Percentiles rank a stretch among this genome's conserved stretches.
phyloP scores from a whole-genome alignment of 2,888 invertebrate species.

The Temnothorax unifasciatus region DNA sequence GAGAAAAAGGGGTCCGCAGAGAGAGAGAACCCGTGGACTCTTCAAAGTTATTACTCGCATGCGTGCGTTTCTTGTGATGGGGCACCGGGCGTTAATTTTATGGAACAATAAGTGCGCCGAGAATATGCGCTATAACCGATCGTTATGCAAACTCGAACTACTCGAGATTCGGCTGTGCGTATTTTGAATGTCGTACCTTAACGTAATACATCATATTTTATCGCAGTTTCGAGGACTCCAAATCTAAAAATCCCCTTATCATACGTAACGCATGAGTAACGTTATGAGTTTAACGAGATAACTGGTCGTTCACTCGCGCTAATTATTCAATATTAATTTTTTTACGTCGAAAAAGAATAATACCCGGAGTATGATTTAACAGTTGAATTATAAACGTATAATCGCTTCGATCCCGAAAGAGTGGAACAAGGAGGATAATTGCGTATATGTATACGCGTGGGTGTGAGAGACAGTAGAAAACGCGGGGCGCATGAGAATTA shows the following conservation, averaged over 20 bases:
- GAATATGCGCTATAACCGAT: slow-evolving; percentile 6
- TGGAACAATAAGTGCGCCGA: slow-evolving; percentile 7
- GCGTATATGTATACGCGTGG: neutral
- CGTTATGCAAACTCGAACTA: neutral
- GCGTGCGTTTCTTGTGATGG: slow-evolving; percentile 38
- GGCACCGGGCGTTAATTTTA: slow-evolving; percentile 38
- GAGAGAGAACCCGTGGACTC: slow-evolving; percentile 4
- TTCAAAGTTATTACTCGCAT: slow-evolving; percentile 50
- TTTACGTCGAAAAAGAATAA: neutral
- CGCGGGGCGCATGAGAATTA: slow-evolving; percentile 53
- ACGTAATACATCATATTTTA: neutral
- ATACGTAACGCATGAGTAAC: neutral
- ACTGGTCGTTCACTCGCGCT: neutral
- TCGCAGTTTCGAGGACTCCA: neutral
- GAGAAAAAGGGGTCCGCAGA: slow-evolving; percentile 10
- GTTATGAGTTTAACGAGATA: neutral
- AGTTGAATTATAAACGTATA: slow-evolving; percentile 5
- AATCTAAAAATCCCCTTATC: neutral
- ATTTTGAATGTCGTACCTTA: neutral
- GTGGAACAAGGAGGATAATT: neutral
- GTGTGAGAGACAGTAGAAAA: slow-evolving; percentile 26
- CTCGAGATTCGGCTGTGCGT: slow-evolving; percentile 12
- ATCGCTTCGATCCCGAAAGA: slow-evolving; percentile 16
- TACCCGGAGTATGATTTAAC: neutral
- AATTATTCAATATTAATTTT: neutral